Evolutionary conservation across 2,888 invertebrate genomes (phyloP).

Genomic region (Apoda limacodes): DNA sequence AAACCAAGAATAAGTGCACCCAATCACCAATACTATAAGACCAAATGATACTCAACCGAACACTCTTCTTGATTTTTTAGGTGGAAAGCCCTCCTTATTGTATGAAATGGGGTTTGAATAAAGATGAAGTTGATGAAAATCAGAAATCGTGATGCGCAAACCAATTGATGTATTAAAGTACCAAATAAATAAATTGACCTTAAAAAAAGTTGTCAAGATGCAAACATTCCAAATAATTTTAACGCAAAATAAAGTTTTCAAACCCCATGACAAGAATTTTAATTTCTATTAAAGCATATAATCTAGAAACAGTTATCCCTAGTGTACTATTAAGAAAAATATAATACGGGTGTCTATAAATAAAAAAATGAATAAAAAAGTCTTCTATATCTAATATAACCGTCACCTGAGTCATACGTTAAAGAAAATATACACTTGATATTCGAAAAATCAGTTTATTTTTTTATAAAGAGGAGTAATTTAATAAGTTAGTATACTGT

Average conservation of each 20-base stretch:
- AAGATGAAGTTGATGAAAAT: constrained; percentile 34
- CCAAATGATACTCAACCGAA: too few species aligned
- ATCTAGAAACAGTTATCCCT: constrained; percentile 28
- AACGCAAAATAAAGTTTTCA: constrained; percentile 50
- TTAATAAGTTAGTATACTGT: too few species aligned
- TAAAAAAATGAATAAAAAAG: constrained; percentile 18
- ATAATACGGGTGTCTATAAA: constrained; percentile 15
- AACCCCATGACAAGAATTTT: constrained; percentile 61
- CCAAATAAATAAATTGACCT: constrained; percentile 32
- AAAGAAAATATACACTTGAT: too few species aligned
- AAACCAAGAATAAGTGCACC: constrained; percentile 56
- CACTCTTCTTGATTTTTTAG: too few species aligned
- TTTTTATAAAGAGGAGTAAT: too few species aligned
- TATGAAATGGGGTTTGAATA: constrained; percentile 70
- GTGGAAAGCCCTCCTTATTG: constrained; percentile 58
- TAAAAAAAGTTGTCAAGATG: constrained; percentile 70
- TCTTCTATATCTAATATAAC: constrained; percentile 23
- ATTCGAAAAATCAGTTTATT: too few species aligned
- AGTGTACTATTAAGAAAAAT: too few species aligned
- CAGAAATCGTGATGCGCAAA: constrained; percentile 48
- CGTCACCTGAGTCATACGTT: constrained; percentile 41
- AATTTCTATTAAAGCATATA: constrained; percentile 41
- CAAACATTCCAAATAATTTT: constrained; percentile 63
- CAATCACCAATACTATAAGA: constrained; percentile 48
- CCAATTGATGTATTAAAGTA: constrained; percentile 35